Percentiles rank a stretch among this genome's conserved stretches.
Evolutionary conservation across 1,140 invertebrate species (phyloP).

Genomic region (Aporrectodea caliginosa): DNA sequence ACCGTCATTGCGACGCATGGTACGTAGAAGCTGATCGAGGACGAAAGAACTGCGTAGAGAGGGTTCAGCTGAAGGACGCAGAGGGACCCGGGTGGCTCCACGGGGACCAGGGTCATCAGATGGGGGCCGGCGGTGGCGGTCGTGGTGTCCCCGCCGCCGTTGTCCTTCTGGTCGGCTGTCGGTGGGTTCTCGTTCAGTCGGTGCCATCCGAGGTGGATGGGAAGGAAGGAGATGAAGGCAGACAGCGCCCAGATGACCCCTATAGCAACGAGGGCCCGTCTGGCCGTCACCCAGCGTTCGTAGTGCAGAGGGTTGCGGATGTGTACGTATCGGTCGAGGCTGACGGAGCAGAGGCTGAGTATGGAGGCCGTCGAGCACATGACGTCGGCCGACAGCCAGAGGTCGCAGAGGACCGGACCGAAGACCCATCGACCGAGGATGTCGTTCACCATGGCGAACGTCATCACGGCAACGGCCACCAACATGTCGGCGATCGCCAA

Average conservation of each 20-base stretch:
- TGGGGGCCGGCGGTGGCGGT: conserved; percentile 13
- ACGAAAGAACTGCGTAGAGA: conserved; percentile 92
- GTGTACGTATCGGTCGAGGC: conserved; percentile 94
- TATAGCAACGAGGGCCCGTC: conserved; percentile 78
- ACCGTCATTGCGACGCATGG: conserved; percentile 90
- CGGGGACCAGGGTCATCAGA: conserved; percentile 42
- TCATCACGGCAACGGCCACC: conserved; percentile 71
- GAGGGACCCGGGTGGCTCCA: not conserved
- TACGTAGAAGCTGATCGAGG: conserved; percentile 93
- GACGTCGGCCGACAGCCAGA: conserved; percentile 97
- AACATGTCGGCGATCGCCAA: conserved; percentile 92
- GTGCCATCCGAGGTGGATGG: conserved; percentile 89
- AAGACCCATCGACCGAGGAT: conserved; percentile 82
- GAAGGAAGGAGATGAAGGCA: conserved; percentile 90
- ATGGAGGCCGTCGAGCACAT: conserved; percentile 99
- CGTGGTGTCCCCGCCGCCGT: not conserved
- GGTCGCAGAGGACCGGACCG: conserved; percentile 90
- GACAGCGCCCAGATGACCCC: conserved; percentile 89
- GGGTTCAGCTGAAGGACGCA: conserved; percentile 63
- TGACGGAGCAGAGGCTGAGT: conserved; percentile 95
- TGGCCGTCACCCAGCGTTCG: conserved; percentile 85
- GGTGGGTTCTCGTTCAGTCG: conserved; percentile 10
- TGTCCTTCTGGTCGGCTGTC: not conserved
- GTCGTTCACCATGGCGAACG: conserved; percentile 63
- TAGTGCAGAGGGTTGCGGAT: conserved; percentile 98